Conservation (phyloP, 2,113 vertebrate genomes). For the Oophaga pumilio region DNA sequence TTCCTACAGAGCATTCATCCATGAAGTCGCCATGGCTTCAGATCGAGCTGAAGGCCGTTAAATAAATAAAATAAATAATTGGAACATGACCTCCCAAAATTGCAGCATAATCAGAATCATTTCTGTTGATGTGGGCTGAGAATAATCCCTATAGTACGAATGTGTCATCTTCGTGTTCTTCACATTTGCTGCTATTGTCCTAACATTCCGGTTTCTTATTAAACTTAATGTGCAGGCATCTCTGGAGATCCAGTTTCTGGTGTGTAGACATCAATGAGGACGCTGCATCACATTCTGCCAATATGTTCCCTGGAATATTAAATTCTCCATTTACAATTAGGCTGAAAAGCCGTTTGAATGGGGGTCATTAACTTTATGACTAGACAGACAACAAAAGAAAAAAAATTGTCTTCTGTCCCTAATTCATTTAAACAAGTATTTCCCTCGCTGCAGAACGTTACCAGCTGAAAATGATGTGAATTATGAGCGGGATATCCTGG, state of each 20-base stretch:
- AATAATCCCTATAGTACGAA: neutral
- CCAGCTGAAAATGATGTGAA: constrained; percentile 18
- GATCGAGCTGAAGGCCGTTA: no score
- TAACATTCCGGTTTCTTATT: constrained; percentile 8
- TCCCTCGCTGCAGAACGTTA: constrained; percentile 22
- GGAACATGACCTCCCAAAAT: neutral
- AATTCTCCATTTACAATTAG: constrained; percentile 39
- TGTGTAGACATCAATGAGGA: constrained; percentile 3
- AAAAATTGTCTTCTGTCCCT: neutral
- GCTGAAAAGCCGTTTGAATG: constrained; percentile 22
- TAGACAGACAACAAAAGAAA: constrained; percentile 36
- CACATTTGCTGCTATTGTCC: neutral
- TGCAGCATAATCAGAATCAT: neutral
- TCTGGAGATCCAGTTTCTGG: constrained; percentile 16
- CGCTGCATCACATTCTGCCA: neutral
- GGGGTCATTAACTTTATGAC: constrained; percentile 46
- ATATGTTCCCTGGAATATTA: constrained; percentile 19
- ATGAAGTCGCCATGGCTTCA: no score
- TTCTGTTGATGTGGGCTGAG: neutral
- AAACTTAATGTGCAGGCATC: neutral
- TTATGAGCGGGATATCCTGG: constrained; percentile 14
- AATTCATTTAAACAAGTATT: constrained; percentile 38
- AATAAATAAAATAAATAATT: neutral
- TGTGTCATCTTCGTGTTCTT: neutral
- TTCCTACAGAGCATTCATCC: no score